These are phyloP conservation scores for Ophthalmolycus amberensis DNA, from an alignment of 2,113 vertebrate genomes.

Conservation along the genomic window DNA sequence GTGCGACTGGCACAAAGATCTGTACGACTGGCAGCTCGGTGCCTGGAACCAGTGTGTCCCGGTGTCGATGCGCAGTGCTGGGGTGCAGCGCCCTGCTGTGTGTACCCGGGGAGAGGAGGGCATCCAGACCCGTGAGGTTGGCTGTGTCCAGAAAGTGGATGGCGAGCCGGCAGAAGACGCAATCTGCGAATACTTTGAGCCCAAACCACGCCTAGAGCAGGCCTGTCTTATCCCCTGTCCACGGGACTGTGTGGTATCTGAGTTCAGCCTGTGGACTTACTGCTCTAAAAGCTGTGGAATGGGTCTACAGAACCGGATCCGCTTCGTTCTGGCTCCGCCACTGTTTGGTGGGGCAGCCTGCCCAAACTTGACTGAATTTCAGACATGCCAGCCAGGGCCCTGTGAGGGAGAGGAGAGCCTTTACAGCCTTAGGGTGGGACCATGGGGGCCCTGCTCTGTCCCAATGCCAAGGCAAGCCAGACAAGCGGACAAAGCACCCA, in stretches of 20 bases:
- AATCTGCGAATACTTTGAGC: slow-evolving; percentile 98
- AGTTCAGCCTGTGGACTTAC: slow-evolving; percentile 90
- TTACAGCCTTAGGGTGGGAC: slow-evolving; percentile 90
- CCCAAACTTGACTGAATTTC: slow-evolving; percentile 94
- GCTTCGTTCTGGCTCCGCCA: slow-evolving; percentile 88
- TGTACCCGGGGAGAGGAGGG: slow-evolving; percentile 93
- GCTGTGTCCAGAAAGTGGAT: slow-evolving; percentile 88
- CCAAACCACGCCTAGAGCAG: slow-evolving; percentile 94
- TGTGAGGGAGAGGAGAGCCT: slow-evolving; percentile 87
- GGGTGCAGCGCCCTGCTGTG: slow-evolving; percentile 77
- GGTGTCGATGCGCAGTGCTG: slow-evolving; percentile 83
- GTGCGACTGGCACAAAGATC: slow-evolving; percentile 96
- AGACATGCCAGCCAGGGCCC: slow-evolving; percentile 85
- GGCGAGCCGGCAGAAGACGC: slow-evolving; percentile 86
- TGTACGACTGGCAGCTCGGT: slow-evolving; percentile 95
- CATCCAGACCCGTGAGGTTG: slow-evolving; percentile 92
- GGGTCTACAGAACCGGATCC: slow-evolving; percentile 90
- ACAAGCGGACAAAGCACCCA: slow-evolving; percentile 67
- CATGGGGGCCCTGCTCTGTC: slow-evolving; percentile 88
- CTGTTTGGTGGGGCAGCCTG: slow-evolving; percentile 92
- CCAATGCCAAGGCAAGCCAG: slow-evolving; percentile 83
- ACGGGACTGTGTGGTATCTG: slow-evolving; percentile 91
- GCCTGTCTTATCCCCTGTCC: slow-evolving; percentile 95
- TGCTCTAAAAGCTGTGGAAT: slow-evolving; percentile 93
- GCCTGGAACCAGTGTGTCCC: slow-evolving; percentile 93